These are phyloP conservation scores for Ranitomeya variabilis DNA, from an alignment of 2,113 vertebrate genomes.

Conservation along the genomic window DNA sequence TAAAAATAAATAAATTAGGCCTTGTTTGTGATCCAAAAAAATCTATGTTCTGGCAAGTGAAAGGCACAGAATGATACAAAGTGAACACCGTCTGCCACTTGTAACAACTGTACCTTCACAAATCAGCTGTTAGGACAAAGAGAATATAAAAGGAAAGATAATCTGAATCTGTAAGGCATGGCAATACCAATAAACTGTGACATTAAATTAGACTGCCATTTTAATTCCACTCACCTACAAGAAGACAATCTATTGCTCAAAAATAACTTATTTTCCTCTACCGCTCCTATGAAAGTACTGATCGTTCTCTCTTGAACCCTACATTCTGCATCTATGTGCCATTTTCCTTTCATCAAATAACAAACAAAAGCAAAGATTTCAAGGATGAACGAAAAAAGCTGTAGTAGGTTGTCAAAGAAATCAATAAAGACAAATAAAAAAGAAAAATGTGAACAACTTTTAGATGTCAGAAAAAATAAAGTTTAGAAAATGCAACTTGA, in stretches of 20 bases:
- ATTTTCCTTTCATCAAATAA: slow-evolving; percentile 51
- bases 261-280: background rate
- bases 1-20: background rate
- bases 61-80: background rate
- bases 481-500: background rate
- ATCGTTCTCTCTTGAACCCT: slow-evolving; percentile 30
- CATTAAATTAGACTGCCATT: background rate
- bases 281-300: background rate
- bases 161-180: background rate
- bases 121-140: background rate
- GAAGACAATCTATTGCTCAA: background rate
- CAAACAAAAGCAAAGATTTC: slow-evolving; percentile 40
- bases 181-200: background rate
- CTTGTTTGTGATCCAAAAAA: background rate
- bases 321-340: slow-evolving; percentile 41
- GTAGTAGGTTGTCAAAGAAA: slow-evolving; percentile 42
- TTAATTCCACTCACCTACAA: too few species aligned
- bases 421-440: slow-evolving; percentile 50
- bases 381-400: slow-evolving; percentile 42
- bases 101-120: background rate
- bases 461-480: slow-evolving; percentile 28
- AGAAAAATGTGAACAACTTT: slow-evolving; percentile 49
- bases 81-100: background rate
- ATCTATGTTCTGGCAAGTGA: background rate
- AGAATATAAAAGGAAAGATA: background rate